Percentiles rank a stretch among this genome's conserved stretches.
These are phyloP conservation scores for Habropoda laboriosa DNA, from an alignment of 1,140 invertebrate species.

Conservation along the genomic window DNA sequence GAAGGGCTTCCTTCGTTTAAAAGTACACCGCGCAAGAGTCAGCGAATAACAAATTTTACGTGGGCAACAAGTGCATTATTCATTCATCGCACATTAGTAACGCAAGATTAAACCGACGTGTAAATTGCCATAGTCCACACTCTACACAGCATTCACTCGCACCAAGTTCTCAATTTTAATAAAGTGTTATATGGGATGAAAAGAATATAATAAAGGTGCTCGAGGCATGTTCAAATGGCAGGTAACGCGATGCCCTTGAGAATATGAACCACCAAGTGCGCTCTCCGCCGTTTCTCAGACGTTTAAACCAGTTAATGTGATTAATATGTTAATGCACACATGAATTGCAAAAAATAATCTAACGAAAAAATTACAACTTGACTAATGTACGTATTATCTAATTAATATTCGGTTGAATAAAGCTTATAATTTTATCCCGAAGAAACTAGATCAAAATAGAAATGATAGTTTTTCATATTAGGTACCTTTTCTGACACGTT, in stretches of 20 bases:
- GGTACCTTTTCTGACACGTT: too few species aligned
- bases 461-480: too few species aligned
- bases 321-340: neutral
- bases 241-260: constrained; percentile 3
- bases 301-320: too few species aligned
- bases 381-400: too few species aligned
- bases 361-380: too few species aligned
- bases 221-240: neutral
- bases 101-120: neutral
- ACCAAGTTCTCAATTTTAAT: constrained; percentile 2
- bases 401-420: too few species aligned
- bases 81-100: constrained; percentile 14
- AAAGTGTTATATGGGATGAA: neutral
- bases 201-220: constrained; percentile 16
- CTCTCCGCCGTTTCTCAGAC: neutral
- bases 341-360: too few species aligned
- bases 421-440: too few species aligned
- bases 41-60: neutral
- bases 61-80: neutral
- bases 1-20: neutral
- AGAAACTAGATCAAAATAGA: too few species aligned
- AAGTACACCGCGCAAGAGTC: neutral
- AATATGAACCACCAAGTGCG: neutral
- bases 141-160: neutral
- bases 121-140: constrained; percentile 1